Conservation (phyloP, 2,797 vertebrate genomes). For the Anabacerthia variegaticeps region DNA sequence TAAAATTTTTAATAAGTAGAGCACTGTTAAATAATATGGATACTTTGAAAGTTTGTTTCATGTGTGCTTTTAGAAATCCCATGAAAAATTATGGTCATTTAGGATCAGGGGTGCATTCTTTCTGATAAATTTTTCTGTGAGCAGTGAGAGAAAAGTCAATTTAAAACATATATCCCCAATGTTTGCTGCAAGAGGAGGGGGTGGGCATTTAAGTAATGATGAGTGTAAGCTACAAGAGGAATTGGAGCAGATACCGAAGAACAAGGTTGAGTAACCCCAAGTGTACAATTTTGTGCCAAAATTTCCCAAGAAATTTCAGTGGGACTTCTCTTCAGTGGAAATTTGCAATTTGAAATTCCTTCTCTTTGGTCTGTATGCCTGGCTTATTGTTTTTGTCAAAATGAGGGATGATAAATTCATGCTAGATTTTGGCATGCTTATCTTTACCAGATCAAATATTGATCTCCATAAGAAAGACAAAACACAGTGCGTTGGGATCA, state of each 20-base stretch:
- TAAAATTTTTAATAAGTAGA: neutral
- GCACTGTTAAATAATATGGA: neutral
- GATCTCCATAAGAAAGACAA: neutral
- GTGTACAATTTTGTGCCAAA: neutral
- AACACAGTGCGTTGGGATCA: accelerated
- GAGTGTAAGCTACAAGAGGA: neutral
- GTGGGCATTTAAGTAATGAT: neutral
- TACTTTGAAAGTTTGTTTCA: neutral
- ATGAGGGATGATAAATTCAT: neutral
- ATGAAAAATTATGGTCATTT: neutral
- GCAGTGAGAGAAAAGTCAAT: neutral
- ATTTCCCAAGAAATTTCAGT: neutral
- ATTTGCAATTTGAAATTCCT: neutral
- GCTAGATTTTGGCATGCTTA: neutral
- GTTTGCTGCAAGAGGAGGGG: neutral
- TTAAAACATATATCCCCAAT: neutral
- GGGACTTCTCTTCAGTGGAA: too few relatives aligned
- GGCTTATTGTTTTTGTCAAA: neutral
- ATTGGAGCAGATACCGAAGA: neutral
- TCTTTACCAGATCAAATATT: neutral
- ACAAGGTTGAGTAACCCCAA: neutral
- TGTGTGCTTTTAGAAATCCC: neutral
- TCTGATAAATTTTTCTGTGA: neutral
- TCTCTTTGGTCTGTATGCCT: neutral
- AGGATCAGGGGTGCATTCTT: neutral